Conservation (phyloP, 2,888 invertebrate genomes). For the Nephrotoma appendiculata region DNA sequence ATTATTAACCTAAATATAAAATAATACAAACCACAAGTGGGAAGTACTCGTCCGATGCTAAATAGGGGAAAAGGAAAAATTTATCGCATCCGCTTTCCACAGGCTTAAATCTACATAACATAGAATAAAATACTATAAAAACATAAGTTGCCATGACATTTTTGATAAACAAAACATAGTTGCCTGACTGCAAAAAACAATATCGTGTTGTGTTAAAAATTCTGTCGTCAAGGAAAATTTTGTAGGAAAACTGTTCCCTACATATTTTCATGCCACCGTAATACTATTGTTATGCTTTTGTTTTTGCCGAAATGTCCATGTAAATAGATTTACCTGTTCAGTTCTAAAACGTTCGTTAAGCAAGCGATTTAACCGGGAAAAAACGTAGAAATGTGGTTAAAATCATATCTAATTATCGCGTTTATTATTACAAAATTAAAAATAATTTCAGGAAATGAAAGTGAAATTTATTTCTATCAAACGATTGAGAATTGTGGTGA, state of each 20-base stretch:
- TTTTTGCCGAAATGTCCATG: neutral
- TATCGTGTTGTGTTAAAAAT: neutral
- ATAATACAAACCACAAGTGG: neutral
- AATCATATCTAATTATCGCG: neutral
- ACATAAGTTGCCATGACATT: neutral
- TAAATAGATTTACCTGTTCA: neutral
- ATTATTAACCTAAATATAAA: neutral
- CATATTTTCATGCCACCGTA: neutral
- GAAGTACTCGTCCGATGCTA: neutral
- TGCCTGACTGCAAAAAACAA: neutral
- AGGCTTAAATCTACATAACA: neutral
- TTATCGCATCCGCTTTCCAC: neutral
- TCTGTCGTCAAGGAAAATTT: neutral
- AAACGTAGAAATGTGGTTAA: neutral
- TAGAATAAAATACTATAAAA: neutral
- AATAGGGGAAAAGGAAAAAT: neutral
- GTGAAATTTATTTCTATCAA: neutral
- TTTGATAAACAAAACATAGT: neutral
- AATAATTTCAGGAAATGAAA: neutral
- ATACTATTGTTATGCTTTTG: neutral
- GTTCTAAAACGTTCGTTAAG: neutral
- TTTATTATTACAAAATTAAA: neutral
- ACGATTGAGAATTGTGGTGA: conserved; percentile 24
- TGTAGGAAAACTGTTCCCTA: neutral
- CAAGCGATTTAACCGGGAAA: neutral